Evolutionary conservation across 2,113 vertebrate species (phyloP).

Genomic region (Neotoma lepida): DNA sequence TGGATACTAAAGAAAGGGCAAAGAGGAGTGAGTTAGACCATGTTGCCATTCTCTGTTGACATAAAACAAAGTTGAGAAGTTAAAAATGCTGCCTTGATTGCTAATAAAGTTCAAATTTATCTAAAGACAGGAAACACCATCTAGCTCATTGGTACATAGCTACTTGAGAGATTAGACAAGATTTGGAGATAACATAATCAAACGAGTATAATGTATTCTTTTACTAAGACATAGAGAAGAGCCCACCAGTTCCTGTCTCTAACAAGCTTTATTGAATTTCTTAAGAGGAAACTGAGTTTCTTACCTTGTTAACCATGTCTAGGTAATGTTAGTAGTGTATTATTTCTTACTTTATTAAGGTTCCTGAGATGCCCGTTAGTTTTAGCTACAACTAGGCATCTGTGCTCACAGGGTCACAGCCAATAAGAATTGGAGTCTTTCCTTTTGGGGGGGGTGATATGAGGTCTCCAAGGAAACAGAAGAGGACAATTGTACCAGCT

Average conservation of each 20-base stretch:
- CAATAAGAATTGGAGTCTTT: constrained; percentile 47
- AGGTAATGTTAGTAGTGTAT: constrained; percentile 13
- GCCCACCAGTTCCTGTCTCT: not conserved
- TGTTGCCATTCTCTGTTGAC: not conserved
- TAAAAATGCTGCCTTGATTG: not conserved
- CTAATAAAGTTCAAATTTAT: not conserved
- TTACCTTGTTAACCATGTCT: constrained; percentile 21
- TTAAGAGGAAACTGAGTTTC: constrained; percentile 19
- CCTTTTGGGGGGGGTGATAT: not conserved
- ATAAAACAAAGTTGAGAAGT: constrained; percentile 11
- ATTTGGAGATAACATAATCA: constrained; percentile 4
- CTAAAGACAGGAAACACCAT: not conserved
- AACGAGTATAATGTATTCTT: constrained; percentile 1
- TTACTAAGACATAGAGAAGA: not conserved
- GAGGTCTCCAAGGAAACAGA: constrained; percentile 64
- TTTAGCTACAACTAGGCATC: constrained; percentile 32
- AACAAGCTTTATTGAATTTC: not conserved
- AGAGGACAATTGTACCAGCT: constrained; percentile 59
- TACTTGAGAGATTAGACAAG: not conserved
- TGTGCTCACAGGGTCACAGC: constrained; percentile 7
- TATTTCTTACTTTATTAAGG: constrained; percentile 27
- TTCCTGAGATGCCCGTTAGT: not conserved
- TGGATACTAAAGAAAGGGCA: not conserved
- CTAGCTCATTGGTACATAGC: not conserved
- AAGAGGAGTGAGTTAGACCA: not conserved